These are phyloP conservation scores for Crocidura indochinensis DNA, from an alignment of 2,797 vertebrate genomes.

Conservation along the genomic window DNA sequence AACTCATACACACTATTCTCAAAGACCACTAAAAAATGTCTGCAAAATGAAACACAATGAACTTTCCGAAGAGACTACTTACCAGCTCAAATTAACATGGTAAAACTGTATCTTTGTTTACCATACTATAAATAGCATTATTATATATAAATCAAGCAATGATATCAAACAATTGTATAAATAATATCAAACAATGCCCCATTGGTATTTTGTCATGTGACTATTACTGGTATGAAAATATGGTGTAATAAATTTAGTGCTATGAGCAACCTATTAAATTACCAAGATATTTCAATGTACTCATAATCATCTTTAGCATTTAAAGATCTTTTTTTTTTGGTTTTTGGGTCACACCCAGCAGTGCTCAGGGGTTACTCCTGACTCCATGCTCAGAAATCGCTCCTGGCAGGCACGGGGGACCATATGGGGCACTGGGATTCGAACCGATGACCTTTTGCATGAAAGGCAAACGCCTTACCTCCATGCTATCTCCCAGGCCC, in stretches of 20 bases:
- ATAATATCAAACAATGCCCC: not conserved
- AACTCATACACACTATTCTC: slow-evolving; percentile 1
- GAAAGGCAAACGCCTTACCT: no score
- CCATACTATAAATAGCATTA: not conserved
- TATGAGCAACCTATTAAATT: not conserved
- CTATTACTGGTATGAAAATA: not conserved
- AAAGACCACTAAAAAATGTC: not conserved
- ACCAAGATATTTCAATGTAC: slow-evolving; percentile 36
- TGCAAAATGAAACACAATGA: slow-evolving; percentile 43
- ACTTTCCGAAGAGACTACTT: slow-evolving; percentile 36
- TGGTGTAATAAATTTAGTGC: slow-evolving; percentile 36
- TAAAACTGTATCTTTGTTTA: slow-evolving; percentile 2
- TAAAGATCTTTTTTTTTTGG: not conserved
- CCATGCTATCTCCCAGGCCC: no score
- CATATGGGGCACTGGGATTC: no score
- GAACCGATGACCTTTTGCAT: no score
- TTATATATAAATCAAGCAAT: no score
- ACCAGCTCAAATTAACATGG: not conserved
- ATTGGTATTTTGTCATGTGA: slow-evolving; percentile 5
- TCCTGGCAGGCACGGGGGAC: no score
- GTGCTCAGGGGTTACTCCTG: no score
- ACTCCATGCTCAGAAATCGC: no score
- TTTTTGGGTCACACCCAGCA: no score
- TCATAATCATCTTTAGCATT: slow-evolving; percentile 48
- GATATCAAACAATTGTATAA: not conserved